Conservation (phyloP, 2,797 vertebrate genomes). For the Chelonia mydas region DNA sequence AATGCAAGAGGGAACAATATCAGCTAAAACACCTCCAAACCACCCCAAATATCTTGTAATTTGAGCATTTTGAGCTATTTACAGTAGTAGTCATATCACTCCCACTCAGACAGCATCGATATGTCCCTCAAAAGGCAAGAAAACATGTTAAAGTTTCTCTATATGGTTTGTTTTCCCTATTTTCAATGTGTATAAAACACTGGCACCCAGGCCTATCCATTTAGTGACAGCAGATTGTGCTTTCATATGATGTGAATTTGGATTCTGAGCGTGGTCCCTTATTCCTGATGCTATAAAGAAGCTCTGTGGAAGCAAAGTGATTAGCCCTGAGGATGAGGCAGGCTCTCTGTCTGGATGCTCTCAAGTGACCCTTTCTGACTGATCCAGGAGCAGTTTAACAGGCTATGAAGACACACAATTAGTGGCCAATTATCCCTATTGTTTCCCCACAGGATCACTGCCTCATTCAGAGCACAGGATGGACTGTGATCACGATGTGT, state of each 20-base stretch:
- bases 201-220: fast-evolving
- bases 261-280: fast-evolving
- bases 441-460: fast-evolving
- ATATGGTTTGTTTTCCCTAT: not conserved
- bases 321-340: not conserved
- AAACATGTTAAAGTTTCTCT: not conserved
- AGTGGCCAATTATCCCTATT: not conserved
- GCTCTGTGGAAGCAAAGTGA: not conserved
- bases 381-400: not conserved
- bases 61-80: not conserved
- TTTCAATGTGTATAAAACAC: fast-evolving
- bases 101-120: not conserved
- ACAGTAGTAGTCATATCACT: not conserved
- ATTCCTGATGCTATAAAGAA: not conserved
- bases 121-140: not conserved
- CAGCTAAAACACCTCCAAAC: not conserved
- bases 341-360: not conserved
- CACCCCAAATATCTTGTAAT: not conserved
- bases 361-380: not conserved
- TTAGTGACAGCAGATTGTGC: not conserved
- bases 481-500: not conserved
- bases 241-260: not conserved
- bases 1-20: not conserved
- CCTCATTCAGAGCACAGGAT: not conserved
- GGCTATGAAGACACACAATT: not conserved